These are phyloP conservation scores for Netelia virgata DNA, from an alignment of 2,888 invertebrate genomes.

Conservation along the genomic window DNA sequence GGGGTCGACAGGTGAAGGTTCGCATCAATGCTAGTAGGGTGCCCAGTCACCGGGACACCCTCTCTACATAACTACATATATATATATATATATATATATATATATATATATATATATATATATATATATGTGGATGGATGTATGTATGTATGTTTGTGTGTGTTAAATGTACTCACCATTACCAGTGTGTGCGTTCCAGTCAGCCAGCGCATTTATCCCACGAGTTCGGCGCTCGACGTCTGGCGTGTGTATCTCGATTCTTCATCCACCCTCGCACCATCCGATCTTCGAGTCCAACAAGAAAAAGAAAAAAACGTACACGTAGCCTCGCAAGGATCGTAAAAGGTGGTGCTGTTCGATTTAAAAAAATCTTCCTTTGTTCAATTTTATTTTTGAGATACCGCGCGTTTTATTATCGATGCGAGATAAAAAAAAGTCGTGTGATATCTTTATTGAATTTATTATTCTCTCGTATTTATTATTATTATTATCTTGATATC, in stretches of 20 bases:
- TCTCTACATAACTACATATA: constrained; percentile 13
- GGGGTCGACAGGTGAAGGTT: constrained; percentile 64
- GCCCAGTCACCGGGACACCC: constrained; percentile 45
- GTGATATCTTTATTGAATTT: too few species aligned
- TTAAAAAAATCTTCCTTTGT: neutral
- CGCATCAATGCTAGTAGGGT: constrained; percentile 40
- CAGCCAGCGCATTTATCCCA: constrained; percentile 28
- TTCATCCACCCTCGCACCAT: neutral
- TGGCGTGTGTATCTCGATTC: constrained; percentile 21
- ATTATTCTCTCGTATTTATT: too few species aligned
- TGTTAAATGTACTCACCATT: neutral
- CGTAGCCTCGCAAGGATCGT: neutral
- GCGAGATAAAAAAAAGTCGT: too few species aligned
- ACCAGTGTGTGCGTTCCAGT: neutral
- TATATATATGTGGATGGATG: too few species aligned
- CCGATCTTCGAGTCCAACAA: neutral
- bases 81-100: neutral
- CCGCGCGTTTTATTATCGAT: too few species aligned
- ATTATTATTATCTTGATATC: too few species aligned
- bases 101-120: too few species aligned
- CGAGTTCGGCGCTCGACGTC: constrained; percentile 32
- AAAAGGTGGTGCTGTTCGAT: neutral
- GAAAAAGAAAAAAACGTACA: neutral
- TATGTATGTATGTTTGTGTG: neutral
- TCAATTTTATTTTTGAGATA: too few species aligned